Base-by-base conservation (phyloP, 2,113 vertebrate species). In the Campylorhamphus procurvoides region DNA sequence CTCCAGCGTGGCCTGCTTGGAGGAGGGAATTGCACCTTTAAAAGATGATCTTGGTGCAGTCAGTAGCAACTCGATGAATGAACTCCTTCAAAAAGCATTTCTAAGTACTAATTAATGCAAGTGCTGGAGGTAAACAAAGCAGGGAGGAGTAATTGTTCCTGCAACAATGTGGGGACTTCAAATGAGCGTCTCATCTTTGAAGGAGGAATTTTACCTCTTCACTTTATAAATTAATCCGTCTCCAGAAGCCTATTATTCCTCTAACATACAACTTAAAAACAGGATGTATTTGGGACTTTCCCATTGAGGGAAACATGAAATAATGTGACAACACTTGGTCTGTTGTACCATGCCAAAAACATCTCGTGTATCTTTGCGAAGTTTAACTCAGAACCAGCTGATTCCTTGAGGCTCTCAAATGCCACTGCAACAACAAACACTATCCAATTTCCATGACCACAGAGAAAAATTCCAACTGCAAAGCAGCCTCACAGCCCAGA, bases 241-340 rank as follows among this genome's bases (percentile, higher is more conserved):
- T 93, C 76, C 92, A 94, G 90, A 89, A 96, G 79, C 64, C 82
- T 71, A 52, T 96, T 96, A 96, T 93, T 94, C 87, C 83, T 93
- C 88, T 25, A 84, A 49, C 42, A 37, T 4, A 31, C 82, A 93
- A 90, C 91, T 96, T 88, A 80, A 95, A 96, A 93, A 81, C 94
- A 97, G 96, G 93, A 94, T 97, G 93, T 96, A 96, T 90, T 90
- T 87, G 93, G 86, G 93, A 86, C 87, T 90, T 93, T 88, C 83
- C 93, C 90, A 96, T 83, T 87, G 92, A 96, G 87, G 79, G 69
- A 95, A 94, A 83, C 46, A 58, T 80, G 91, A 96, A 97, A 90
- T 93, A 94, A 94, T 49, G 85, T 37, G 50, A 73, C 92, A 84
- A 56, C 52, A 60, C 79, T 94, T 37, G 20, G 50, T 81, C 76